phyloP scores from a whole-genome alignment of 2,113 vertebrate species.

The Numida meleagris region DNA sequence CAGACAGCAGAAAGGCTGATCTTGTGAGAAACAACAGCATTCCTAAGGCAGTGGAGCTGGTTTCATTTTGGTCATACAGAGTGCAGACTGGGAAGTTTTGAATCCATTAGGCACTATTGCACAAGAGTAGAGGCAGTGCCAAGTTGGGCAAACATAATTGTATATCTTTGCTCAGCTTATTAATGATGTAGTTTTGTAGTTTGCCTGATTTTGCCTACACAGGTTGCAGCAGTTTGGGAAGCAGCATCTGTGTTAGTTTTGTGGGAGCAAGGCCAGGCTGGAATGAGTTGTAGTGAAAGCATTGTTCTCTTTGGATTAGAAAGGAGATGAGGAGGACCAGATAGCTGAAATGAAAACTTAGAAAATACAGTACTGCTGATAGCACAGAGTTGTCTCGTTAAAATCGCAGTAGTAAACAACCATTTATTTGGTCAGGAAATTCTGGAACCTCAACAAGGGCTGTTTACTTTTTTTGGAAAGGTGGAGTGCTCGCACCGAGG shows the following conservation, averaged over 20 bases:
- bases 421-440: not conserved
- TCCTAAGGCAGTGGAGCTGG: not conserved
- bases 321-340: not conserved
- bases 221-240: slow-evolving; percentile 27
- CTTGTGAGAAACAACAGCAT: not conserved
- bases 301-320: not conserved
- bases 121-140: slow-evolving; percentile 50
- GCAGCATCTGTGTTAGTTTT: not conserved
- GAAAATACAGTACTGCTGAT: not conserved
- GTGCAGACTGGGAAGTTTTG: not conserved
- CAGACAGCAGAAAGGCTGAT: fast-evolving
- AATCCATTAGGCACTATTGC: slow-evolving; percentile 18
- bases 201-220: slow-evolving; percentile 49
- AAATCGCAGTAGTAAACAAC: not conserved
- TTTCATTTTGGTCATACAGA: not conserved
- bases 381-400: not conserved
- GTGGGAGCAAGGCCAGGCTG: not conserved
- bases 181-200: not conserved
- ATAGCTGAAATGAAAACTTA: not conserved
- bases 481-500: not conserved
- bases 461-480: slow-evolving; percentile 1
- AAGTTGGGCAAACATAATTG: slow-evolving; percentile 44
- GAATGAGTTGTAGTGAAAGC: not conserved
- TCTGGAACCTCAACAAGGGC: not conserved
- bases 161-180: slow-evolving; percentile 18